phyloP scores from a whole-genome alignment of 2,113 vertebrate species.

The Brienomyrus brachyistius region DNA sequence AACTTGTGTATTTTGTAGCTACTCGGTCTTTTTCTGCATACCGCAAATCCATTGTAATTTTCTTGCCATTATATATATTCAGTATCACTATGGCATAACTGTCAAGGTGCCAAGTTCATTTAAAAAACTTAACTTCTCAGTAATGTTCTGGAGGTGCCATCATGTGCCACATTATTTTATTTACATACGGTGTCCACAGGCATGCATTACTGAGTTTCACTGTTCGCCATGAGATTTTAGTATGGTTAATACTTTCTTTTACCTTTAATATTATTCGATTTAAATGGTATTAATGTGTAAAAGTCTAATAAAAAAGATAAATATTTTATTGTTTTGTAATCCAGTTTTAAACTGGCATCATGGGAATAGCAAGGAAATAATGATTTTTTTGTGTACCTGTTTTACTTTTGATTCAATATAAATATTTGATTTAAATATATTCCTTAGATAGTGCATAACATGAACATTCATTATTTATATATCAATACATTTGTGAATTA shows the following conservation, averaged over 20 bases:
- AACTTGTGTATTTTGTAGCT: slow-evolving; percentile 20
- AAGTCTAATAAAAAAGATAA: not conserved
- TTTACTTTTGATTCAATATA: not conserved
- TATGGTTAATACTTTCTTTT: not conserved
- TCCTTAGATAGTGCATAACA: not conserved
- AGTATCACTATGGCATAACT: slow-evolving; percentile 50
- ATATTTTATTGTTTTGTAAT: not conserved
- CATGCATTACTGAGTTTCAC: not conserved
- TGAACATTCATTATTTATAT: not conserved
- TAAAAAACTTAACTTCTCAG: slow-evolving; percentile 46
- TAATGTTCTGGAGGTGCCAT: slow-evolving; percentile 43
- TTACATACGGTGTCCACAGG: not conserved
- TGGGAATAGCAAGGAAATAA: not conserved
- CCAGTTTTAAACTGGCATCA: not conserved
- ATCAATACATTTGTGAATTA: not conserved
- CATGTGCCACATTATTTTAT: slow-evolving; percentile 33
- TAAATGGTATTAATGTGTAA: not conserved
- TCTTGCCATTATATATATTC: slow-evolving; percentile 47
- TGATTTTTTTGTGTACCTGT: not conserved
- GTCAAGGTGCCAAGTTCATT: slow-evolving; percentile 48
- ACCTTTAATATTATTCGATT: not conserved
- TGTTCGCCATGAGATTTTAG: not conserved
- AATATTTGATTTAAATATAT: not conserved
- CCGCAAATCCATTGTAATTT: slow-evolving; percentile 48
- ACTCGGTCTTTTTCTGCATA: slow-evolving; percentile 37